Percentiles rank a stretch among this genome's conserved stretches.
phyloP scores from a whole-genome alignment of 2,113 vertebrate species.

The Donacobius atricapilla region DNA sequence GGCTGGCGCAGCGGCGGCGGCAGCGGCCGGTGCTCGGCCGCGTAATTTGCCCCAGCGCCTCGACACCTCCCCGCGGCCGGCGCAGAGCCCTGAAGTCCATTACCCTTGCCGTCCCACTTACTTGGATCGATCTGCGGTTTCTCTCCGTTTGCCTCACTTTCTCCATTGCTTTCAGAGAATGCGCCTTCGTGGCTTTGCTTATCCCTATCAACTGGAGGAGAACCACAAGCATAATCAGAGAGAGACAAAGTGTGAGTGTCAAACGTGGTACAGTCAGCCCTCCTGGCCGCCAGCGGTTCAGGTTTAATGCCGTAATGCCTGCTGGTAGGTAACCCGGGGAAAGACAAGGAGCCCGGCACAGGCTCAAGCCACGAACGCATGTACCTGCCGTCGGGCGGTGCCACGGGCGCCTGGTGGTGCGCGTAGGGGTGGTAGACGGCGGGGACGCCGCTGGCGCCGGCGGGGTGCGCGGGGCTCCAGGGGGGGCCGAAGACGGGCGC shows the following conservation, averaged over 20 bases:
- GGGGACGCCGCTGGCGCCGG: conserved; percentile 81
- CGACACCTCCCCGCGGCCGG: conserved; percentile 21
- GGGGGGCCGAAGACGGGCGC: conserved; percentile 86
- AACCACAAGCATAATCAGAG: conserved; percentile 89
- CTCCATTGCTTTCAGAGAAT: conserved; percentile 80
- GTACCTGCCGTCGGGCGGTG: conserved; percentile 89
- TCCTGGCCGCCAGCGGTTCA: conserved; percentile 87
- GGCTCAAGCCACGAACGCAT: conserved; percentile 95
- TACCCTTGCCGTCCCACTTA: conserved; percentile 74
- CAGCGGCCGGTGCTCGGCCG: background rate
- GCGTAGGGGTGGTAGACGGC: conserved; percentile 90
- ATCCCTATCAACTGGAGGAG: conserved; percentile 87
- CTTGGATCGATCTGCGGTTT: conserved; percentile 86
- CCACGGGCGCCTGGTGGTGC: conserved; percentile 83
- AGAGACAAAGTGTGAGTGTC: conserved; percentile 90
- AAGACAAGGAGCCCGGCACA: conserved; percentile 88
- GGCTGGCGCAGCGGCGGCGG: background rate
- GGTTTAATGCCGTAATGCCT: conserved; percentile 95
- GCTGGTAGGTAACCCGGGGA: conserved; percentile 90
- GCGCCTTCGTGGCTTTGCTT: conserved; percentile 82
- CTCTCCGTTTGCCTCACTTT: conserved; percentile 79
- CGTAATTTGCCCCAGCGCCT: background rate
- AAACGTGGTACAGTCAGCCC: conserved; percentile 85
- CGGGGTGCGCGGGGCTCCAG: conserved; percentile 88
- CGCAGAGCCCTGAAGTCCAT: conserved; percentile 25